Evolutionary conservation across 1,140 invertebrate genomes (phyloP), one percentile per base, ranked within the genome.

Genomic region (Epicauta chinensis): DNA sequence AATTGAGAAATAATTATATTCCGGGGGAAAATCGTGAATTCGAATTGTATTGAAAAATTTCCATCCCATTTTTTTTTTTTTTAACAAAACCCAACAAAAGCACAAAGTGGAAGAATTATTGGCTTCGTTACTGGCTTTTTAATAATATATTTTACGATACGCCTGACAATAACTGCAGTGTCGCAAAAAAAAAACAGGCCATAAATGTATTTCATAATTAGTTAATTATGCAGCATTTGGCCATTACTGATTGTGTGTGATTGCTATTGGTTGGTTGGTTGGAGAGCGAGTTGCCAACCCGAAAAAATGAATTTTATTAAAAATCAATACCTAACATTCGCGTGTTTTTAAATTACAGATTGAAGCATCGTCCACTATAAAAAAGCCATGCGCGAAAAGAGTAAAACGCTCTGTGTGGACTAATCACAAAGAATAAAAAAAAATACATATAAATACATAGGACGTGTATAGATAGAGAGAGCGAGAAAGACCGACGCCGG

Each of bases 291-390:
- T 65, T 67, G 60, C 65, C 62, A 67, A 65, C 65, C 23, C 62
- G 63, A 67, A 67, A 67, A 67, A 67, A 67, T 67, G 65, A 67
- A 67, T 67, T 67, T 67, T 67, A 67, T 67, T 67, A 67, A 67
- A 67, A 67, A 67, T 67, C 65, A 67, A 67, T 67, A 67, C 65
- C n/a, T 40, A 54, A 67, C 63, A 67, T 61, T 67, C 64, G 65
- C 63, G 63, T 65, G 65, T 67, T 67, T 67, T 67, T 65, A 67
- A 67, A 67, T 67, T 67, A 65, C 65, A 61, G 63, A 65, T 67
- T 67, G 63, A 65, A 67, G 63, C 65, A 23, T 23, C 23, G 62
- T 63, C 62, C 62, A 61, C 59, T 61, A 61, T 55, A 63, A 65
- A 67, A 67, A 67, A 65, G 65, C 63, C 65, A 67, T 67, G 65